Evolutionary conservation across 2,888 invertebrate species (phyloP).

Genomic region (Xanthia togata): DNA sequence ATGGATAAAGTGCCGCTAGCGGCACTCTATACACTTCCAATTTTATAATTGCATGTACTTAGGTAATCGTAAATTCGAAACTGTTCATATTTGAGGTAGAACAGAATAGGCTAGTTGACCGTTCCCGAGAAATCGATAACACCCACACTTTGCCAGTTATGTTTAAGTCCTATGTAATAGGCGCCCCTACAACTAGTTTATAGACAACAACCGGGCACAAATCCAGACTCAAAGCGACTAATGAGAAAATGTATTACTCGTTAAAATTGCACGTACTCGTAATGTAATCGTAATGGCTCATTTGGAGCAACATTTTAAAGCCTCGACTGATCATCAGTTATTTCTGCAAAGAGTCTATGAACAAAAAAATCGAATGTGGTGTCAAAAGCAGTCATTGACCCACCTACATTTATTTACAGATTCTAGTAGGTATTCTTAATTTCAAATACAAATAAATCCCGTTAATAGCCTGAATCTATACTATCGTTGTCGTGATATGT

Average conservation of each 20-base stretch:
- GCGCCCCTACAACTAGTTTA: neutral
- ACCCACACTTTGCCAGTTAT: neutral
- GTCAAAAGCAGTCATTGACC: conserved; percentile 6
- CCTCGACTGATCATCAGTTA: neutral
- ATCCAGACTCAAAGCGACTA: neutral
- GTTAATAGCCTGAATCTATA: neutral
- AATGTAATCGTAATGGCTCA: neutral
- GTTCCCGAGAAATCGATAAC: neutral
- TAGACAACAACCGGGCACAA: neutral
- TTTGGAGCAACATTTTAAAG: neutral
- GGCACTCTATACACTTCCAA: too few relatives aligned
- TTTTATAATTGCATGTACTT: neutral
- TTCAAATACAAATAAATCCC: neutral
- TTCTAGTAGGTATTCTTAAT: neutral
- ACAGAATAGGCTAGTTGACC: neutral
- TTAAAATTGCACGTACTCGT: neutral
- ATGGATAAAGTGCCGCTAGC: too few relatives aligned
- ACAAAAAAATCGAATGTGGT: neutral
- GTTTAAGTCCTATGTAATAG: neutral
- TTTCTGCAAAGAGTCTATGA: neutral
- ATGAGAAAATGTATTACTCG: neutral
- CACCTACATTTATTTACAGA: neutral
- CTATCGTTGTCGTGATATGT: neutral
- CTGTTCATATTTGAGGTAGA: neutral
- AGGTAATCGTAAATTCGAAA: neutral